Conservation (phyloP, 2,888 invertebrate genomes). For the Chirona hameri region DNA sequence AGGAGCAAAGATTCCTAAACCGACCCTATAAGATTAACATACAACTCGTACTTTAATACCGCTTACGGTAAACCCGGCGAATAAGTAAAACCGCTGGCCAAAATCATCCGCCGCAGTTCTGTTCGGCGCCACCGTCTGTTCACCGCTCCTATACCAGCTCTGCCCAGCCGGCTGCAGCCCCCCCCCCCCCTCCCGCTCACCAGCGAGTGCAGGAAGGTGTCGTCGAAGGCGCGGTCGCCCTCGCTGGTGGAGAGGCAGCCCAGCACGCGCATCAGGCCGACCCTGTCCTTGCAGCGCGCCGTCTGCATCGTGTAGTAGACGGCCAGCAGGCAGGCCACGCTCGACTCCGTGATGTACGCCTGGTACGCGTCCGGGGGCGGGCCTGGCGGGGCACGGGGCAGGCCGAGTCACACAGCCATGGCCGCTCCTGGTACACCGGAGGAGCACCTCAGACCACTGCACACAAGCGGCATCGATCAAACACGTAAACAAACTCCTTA, state of each 20-base stretch:
- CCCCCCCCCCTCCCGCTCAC: slow-evolving; percentile 49
- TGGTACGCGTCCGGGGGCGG: slow-evolving; percentile 91
- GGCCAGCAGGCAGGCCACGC: slow-evolving; percentile 85
- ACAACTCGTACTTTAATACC: too few relatives aligned
- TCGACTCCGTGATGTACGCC: slow-evolving; percentile 64
- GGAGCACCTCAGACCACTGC: too few relatives aligned
- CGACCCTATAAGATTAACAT: too few relatives aligned
- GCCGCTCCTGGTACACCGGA: too few relatives aligned
- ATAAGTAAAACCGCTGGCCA: not conserved
- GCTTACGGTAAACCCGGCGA: not conserved
- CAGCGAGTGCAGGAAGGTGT: slow-evolving; percentile 89
- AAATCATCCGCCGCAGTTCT: not conserved
- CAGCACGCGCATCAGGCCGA: slow-evolving; percentile 77
- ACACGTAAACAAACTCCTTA: too few relatives aligned
- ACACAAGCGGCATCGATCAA: too few relatives aligned
- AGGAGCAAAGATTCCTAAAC: too few relatives aligned
- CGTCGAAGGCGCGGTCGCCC: slow-evolving; percentile 87
- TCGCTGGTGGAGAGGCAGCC: slow-evolving; percentile 86
- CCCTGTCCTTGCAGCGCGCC: slow-evolving; percentile 73
- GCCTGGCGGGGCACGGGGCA: too few relatives aligned
- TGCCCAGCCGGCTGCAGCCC: not conserved
- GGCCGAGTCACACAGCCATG: too few relatives aligned
- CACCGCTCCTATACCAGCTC: too few relatives aligned
- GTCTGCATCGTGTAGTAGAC: slow-evolving; percentile 93
- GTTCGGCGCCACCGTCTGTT: too few relatives aligned